Conservation (phyloP, 2,113 vertebrate species). For the Thymallus thymallus region DNA sequence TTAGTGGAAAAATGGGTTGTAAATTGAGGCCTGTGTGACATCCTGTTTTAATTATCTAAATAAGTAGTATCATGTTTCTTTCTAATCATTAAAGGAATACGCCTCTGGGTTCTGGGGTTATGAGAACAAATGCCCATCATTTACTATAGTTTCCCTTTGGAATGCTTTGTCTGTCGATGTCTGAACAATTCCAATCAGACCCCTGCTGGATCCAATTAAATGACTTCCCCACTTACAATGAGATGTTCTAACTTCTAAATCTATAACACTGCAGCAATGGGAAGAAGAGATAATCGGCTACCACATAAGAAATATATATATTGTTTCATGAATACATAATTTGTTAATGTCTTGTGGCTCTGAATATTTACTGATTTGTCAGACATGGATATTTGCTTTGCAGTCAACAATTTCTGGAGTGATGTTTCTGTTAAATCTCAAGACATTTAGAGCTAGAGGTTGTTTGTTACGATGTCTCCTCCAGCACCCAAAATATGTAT, state of each 20-base stretch:
- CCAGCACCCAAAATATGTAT: neutral
- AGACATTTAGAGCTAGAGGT: neutral
- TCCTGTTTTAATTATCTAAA: conserved; percentile 44
- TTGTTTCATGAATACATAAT: conserved; percentile 7
- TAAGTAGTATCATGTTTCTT: conserved; percentile 14
- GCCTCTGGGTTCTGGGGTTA: conserved; percentile 13
- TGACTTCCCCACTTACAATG: conserved; percentile 11
- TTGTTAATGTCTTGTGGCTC: neutral
- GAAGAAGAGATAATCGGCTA: conserved; percentile 9
- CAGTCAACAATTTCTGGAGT: neutral
- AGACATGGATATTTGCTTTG: neutral
- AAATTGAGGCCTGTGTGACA: conserved; percentile 29
- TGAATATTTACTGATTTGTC: neutral
- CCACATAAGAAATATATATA: neutral
- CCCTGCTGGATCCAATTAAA: conserved; percentile 26
- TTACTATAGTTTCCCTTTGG: conserved; percentile 32
- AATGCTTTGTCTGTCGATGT: conserved; percentile 16
- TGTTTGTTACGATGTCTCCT: too few relatives aligned
- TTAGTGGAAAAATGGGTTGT: conserved; percentile 22
- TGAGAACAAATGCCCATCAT: conserved; percentile 36
- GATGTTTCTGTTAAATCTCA: neutral
- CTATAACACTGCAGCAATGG: neutral
- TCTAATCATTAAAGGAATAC: conserved; percentile 23
- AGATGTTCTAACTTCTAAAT: conserved; percentile 9
- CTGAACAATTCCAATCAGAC: conserved; percentile 41